phyloP scores from a whole-genome alignment of 2,888 invertebrate genomes.

The Horisme vitalbata region DNA sequence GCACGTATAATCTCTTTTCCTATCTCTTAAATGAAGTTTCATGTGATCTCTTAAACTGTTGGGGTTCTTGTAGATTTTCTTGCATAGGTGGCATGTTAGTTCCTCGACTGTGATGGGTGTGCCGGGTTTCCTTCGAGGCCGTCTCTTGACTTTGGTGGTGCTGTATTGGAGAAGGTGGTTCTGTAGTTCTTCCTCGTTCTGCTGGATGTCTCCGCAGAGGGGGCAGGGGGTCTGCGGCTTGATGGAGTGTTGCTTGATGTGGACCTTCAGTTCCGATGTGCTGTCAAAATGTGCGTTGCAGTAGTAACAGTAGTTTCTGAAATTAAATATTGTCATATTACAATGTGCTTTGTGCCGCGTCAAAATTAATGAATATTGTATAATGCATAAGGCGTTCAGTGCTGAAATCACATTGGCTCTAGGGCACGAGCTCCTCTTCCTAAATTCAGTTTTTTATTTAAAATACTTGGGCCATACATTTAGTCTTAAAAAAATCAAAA shows the following conservation, averaged over 20 bases:
- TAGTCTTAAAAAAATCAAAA: too few species aligned
- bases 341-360: too few species aligned
- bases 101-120: slow-evolving; percentile 67
- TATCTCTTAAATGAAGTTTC: slow-evolving; percentile 79
- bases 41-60: slow-evolving; percentile 76
- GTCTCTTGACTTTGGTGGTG: slow-evolving; percentile 49
- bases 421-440: too few species aligned
- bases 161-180: slow-evolving; percentile 56
- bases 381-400: too few species aligned
- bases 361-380: too few species aligned
- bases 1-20: slow-evolving; percentile 69
- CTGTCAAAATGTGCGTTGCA: slow-evolving; percentile 48
- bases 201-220: slow-evolving; percentile 63
- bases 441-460: too few species aligned
- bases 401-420: too few species aligned
- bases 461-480: too few species aligned
- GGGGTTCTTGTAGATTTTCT: slow-evolving; percentile 67
- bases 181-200: slow-evolving; percentile 54
- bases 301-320: slow-evolving; percentile 56
- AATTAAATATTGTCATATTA: slow-evolving; percentile 22
- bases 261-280: slow-evolving; percentile 38
- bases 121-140: slow-evolving; percentile 61
- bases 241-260: slow-evolving; percentile 52
- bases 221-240: slow-evolving; percentile 55
- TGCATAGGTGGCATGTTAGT: slow-evolving; percentile 64